Evolutionary conservation across 2,888 invertebrate species (phyloP).

Genomic region (Caenorhabditis uteleia): DNA sequence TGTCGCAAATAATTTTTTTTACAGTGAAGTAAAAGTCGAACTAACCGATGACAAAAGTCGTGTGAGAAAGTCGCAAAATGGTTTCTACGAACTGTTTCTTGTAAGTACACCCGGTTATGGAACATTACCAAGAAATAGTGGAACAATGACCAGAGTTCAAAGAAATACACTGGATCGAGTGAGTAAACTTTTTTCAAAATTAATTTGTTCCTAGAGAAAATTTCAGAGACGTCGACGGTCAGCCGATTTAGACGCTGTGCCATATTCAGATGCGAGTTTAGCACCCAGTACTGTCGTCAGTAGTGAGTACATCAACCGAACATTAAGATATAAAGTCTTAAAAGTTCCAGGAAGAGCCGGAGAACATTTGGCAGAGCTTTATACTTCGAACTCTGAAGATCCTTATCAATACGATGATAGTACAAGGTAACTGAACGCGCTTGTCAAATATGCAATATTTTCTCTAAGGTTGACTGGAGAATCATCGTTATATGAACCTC

Average conservation of each 20-base stretch:
- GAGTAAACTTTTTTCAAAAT: neutral
- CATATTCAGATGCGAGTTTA: constrained; percentile 33
- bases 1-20: constrained; percentile 7
- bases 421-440: constrained; percentile 4
- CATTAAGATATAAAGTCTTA: neutral
- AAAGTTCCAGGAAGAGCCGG: constrained; percentile 55
- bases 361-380: constrained; percentile 62
- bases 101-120: constrained; percentile 43
- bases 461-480: constrained; percentile 20
- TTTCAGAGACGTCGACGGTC: constrained; percentile 29
- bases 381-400: constrained; percentile 60
- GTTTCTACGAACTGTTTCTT: constrained; percentile 59
- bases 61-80: constrained; percentile 52
- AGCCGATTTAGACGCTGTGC: constrained; percentile 39
- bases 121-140: constrained; percentile 45
- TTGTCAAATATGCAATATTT: neutral
- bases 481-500: constrained; percentile 46
- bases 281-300: constrained; percentile 33
- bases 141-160: constrained; percentile 36
- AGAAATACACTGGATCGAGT: constrained; percentile 16
- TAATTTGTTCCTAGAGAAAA: neutral
- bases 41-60: constrained; percentile 45
- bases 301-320: constrained; percentile 12
- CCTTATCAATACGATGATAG: constrained; percentile 56
- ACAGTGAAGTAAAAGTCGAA: constrained; percentile 63